Evolutionary conservation across 1,140 invertebrate genomes (phyloP).

Genomic region (Lasioglossum baleicum): DNA sequence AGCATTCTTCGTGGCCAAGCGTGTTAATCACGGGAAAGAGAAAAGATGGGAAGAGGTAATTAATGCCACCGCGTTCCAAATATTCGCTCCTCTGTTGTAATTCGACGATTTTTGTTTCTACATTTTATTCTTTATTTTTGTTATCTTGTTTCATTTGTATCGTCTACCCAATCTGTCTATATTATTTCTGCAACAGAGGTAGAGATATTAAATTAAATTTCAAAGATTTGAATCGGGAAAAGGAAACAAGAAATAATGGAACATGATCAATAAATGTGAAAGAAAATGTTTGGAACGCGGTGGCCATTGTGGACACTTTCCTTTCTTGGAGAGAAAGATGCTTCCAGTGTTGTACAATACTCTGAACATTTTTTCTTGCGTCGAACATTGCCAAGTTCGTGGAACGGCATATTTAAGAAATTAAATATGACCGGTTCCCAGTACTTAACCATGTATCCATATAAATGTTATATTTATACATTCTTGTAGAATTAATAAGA

Average conservation of each 20-base stretch:
- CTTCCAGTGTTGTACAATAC: constrained; percentile 70
- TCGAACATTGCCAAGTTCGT: constrained; percentile 19
- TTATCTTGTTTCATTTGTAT: too few species aligned
- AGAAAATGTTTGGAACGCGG: constrained; percentile 38
- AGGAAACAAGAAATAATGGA: too few species aligned
- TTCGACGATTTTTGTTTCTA: too few species aligned
- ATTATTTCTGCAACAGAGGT: too few species aligned
- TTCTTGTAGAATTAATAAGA: constrained; percentile 38
- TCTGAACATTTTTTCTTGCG: constrained; percentile 29
- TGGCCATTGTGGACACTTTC: constrained; percentile 64
- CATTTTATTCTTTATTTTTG: too few species aligned
- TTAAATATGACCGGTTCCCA: constrained; percentile 66
- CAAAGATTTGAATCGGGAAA: too few species aligned
- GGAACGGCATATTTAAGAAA: constrained; percentile 67
- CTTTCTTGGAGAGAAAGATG: constrained; percentile 73
- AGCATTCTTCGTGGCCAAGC: constrained; percentile 71
- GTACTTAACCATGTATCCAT: constrained; percentile 51
- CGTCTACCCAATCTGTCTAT: too few species aligned
- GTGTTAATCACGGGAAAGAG: constrained; percentile 24
- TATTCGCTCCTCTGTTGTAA: too few species aligned
- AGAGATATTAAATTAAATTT: too few species aligned
- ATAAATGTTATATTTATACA: constrained; percentile 66
- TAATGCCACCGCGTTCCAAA: too few species aligned
- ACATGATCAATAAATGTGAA: neutral
- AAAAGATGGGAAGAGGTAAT: too few species aligned